Percentiles rank a stretch among this genome's conserved stretches.
phyloP scores from a whole-genome alignment of 2,113 vertebrate genomes.

The Myiozetetes cayanensis region DNA sequence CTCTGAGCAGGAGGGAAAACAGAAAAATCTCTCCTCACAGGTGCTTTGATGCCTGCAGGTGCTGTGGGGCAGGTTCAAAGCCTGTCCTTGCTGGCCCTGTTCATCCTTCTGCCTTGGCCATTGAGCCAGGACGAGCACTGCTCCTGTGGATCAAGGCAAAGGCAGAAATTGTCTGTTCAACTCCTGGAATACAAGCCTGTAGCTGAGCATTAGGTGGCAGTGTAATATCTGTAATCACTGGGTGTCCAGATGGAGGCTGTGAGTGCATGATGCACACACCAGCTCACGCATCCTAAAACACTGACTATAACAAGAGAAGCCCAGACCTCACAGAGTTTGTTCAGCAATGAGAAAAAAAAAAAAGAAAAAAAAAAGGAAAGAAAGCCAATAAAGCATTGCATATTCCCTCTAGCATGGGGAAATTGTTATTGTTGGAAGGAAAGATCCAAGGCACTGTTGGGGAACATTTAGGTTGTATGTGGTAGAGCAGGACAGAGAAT shows the following conservation, averaged over 20 bases:
- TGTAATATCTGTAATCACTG: neutral
- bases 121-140: neutral
- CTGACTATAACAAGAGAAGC: neutral
- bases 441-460: neutral
- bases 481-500: neutral
- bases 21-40: neutral
- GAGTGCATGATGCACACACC: accelerated
- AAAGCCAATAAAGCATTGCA: neutral
- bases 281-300: neutral
- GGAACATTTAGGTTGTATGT: accelerated
- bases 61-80: neutral
- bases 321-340: neutral
- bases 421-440: neutral
- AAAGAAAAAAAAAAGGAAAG: neutral
- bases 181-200: neutral
- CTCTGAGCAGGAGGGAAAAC: neutral
- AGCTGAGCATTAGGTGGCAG: conserved; percentile 45
- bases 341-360: neutral
- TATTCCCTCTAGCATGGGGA: accelerated
- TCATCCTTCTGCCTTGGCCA: neutral
- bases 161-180: accelerated
- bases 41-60: neutral
- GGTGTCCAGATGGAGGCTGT: neutral
- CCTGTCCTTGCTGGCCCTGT: neutral
- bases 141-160: neutral